Evolutionary conservation across 2,888 invertebrate species (phyloP), one percentile per base, ranked within the genome.

Genomic region (Ectemnius lituratus): DNA sequence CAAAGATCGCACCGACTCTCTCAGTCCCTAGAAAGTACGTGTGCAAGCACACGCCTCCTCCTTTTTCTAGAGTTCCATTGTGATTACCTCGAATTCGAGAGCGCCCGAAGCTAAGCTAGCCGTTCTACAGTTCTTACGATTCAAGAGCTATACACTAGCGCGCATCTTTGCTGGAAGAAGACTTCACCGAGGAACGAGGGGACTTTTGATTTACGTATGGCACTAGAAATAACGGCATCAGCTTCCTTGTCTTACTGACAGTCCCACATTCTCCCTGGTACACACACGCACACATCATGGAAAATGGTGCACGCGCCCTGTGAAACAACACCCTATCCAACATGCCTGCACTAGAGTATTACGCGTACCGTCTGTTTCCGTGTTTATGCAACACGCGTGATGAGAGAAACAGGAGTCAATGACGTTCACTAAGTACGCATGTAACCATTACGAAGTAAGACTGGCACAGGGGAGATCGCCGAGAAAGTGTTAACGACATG

Each of bases 131-230:
- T 23, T 23, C 23, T 23, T 23, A 23, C 23, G 28, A 2, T 56
- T 13, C 14, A 18, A 58, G 46, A 37, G 37, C 37, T 37, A 37
- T 23, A 23, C 23, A 23, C 37, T 37, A 37, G 37, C 37, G 37
- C 37, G 14, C 6, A 16, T 37, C 59, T 27, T 67, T 56, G 56
- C 4, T 18, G 46, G 62, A 73, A 76, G 58, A 23, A 46, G 61
- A 57, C 63, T 63, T 75, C 18, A 59, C 58, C 46, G 67, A 59
- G 56, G 18, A 67, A 11, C 18, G 57, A 45, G 63, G 49, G 60
- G 23, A 64, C 8, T 78, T 82, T 81, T 81, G 79, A 81, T 79
- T 77, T 76, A 77, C 78, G 73, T 82, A 81, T 82, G 81, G 81
- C 81, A 82, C 81, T 78, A 70, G 73, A 70, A 63, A 60, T 67